phyloP scores from a whole-genome alignment of 1,140 invertebrate genomes.

The Scaptomyza pallida region DNA sequence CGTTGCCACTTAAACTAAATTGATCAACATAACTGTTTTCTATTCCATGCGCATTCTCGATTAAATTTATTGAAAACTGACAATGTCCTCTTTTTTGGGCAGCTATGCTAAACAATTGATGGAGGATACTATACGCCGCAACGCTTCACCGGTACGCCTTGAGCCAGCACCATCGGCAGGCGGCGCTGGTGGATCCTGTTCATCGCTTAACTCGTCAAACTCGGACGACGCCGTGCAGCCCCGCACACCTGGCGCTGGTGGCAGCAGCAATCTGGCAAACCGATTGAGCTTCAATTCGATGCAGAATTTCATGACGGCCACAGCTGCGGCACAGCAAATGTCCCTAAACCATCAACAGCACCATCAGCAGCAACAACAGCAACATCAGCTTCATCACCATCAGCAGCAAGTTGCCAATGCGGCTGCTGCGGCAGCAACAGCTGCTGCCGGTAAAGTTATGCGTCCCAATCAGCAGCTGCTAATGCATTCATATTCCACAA shows the following conservation, averaged over 20 bases:
- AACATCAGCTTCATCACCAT: constrained; percentile 53
- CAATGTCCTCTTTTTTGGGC: constrained; percentile 32
- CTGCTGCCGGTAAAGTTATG: constrained; percentile 84
- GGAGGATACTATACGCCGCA: constrained; percentile 95
- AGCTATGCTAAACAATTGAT: constrained; percentile 96
- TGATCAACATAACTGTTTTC: background rate
- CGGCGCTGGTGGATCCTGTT: constrained; percentile 85
- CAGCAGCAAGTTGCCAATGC: constrained; percentile 65
- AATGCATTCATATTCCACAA: constrained; percentile 91
- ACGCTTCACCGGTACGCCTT: constrained; percentile 93
- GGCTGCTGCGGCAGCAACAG: constrained; percentile 67
- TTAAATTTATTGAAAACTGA: constrained; percentile 18
- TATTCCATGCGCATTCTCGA: background rate
- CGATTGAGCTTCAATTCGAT: constrained; percentile 84
- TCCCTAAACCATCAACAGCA: constrained; percentile 54
- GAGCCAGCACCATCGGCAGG: constrained; percentile 84
- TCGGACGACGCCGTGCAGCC: constrained; percentile 88
- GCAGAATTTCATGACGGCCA: constrained; percentile 81
- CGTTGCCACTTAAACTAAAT: background rate
- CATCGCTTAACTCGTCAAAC: constrained; percentile 90
- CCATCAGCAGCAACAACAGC: constrained; percentile 63
- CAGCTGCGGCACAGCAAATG: constrained; percentile 81
- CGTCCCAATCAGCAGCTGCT: constrained; percentile 86
- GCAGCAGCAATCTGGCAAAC: constrained; percentile 63
- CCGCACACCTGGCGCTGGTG: constrained; percentile 50